Evolutionary conservation across 2,797 vertebrate genomes (phyloP).

Genomic region (Miopithecus talapoin): DNA sequence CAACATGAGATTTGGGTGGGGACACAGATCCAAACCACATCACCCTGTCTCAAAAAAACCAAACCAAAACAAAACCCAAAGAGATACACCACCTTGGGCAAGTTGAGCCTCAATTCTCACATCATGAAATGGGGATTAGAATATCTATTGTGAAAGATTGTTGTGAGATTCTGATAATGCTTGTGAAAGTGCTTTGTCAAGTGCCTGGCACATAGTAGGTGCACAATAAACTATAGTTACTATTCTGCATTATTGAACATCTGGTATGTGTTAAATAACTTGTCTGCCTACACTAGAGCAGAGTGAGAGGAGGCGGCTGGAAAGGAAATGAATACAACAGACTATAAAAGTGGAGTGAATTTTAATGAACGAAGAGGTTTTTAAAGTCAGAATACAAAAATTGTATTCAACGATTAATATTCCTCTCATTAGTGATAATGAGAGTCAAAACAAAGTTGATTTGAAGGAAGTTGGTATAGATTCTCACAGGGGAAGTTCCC

Average conservation of each 20-base stretch:
- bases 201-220: not conserved
- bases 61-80: not conserved
- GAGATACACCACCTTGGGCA: not conserved
- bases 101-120: not conserved
- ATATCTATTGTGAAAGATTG: not conserved
- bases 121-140: rapidly evolving
- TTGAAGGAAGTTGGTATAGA: not conserved
- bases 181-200: not conserved
- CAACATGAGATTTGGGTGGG: not conserved
- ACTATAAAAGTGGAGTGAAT: not conserved
- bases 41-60: not conserved
- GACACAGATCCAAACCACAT: not conserved
- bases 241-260: not conserved
- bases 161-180: not conserved
- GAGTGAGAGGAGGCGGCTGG: not conserved
- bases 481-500: not conserved
- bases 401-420: not conserved
- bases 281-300: rapidly evolving
- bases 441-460: not conserved
- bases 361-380: not conserved
- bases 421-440: not conserved
- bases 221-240: not conserved
- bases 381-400: not conserved
- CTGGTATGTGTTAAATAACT: not conserved
- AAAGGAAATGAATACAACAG: rapidly evolving